Percentiles rank a stretch among this genome's conserved stretches.
phyloP scores from a whole-genome alignment of 1,140 invertebrate species.

The Anastrepha ludens region DNA sequence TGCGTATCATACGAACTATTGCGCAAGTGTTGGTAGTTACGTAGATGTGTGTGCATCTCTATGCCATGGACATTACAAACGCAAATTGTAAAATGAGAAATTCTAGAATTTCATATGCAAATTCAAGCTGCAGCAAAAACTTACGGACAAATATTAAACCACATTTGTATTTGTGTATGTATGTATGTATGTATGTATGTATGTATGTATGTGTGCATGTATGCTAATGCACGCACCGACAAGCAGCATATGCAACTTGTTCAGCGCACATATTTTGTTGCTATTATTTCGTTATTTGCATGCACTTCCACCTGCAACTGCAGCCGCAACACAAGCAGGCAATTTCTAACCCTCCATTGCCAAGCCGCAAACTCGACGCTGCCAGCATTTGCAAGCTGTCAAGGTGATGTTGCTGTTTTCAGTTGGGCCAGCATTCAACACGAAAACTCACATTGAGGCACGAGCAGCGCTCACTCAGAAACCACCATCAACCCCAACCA shows the following conservation, averaged over 20 bases:
- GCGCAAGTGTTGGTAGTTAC: neutral
- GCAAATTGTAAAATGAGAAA: neutral
- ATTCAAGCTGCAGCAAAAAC: conserved; percentile 16
- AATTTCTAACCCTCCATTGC: neutral
- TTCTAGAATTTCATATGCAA: conserved; percentile 5
- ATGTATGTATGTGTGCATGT: neutral
- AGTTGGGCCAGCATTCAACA: neutral
- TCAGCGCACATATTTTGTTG: neutral
- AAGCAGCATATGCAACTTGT: neutral
- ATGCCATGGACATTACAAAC: neutral
- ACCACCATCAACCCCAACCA: neutral
- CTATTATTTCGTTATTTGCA: neutral
- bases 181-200: neutral
- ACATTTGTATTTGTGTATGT: too few relatives aligned
- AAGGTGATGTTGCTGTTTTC: neutral
- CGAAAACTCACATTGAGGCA: neutral
- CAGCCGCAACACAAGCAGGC: neutral
- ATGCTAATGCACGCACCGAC: neutral
- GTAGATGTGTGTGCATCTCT: neutral
- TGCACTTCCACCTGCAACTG: neutral
- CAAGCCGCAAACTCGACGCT: neutral
- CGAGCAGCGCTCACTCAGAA: too few relatives aligned
- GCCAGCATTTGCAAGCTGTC: neutral
- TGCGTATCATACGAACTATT: neutral
- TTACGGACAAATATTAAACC: too few relatives aligned